phyloP scores from a whole-genome alignment of 2,113 vertebrate species.

The Dicerorhinus sumatrensis region DNA sequence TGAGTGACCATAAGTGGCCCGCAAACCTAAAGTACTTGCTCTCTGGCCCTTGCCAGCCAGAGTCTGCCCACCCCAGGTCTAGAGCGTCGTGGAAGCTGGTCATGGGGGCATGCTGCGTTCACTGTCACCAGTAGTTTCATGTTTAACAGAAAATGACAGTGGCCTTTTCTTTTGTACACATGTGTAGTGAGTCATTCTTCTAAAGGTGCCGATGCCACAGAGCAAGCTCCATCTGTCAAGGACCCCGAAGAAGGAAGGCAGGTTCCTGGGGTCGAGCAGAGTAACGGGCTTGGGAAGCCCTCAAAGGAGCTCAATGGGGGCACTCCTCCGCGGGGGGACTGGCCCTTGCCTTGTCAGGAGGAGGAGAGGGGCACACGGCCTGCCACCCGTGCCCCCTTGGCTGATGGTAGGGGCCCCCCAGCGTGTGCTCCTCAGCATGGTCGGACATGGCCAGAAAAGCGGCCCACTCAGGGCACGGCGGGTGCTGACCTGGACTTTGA shows the following conservation, averaged over 20 bases:
- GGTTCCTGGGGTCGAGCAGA: slow-evolving; percentile 86
- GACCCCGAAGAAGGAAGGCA: slow-evolving; percentile 82
- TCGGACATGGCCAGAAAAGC: slow-evolving; percentile 48
- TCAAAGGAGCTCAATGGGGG: slow-evolving; percentile 86
- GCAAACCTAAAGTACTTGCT: rapidly evolving
- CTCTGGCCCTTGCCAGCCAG: rapidly evolving
- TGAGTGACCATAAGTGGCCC: rapidly evolving
- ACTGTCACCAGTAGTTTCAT: no score
- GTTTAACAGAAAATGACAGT: background rate
- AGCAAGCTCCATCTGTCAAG: slow-evolving; percentile 77
- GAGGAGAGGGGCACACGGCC: slow-evolving; percentile 73
- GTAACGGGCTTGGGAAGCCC: slow-evolving; percentile 90
- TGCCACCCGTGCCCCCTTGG: background rate
- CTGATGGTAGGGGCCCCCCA: slow-evolving; percentile 68
- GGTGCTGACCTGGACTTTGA: slow-evolving; percentile 93
- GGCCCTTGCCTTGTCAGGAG: slow-evolving; percentile 79
- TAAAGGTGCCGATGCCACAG: slow-evolving; percentile 84
- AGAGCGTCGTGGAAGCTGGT: rapidly evolving
- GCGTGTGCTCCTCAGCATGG: slow-evolving; percentile 56
- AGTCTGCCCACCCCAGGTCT: background rate
- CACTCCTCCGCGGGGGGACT: slow-evolving; percentile 77
- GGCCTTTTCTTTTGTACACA: slow-evolving; percentile 40
- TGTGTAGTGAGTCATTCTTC: slow-evolving; percentile 86
- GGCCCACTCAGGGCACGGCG: slow-evolving; percentile 52
- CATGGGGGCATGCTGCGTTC: rapidly evolving